Percentiles rank a stretch among this genome's conserved stretches.
These are phyloP conservation scores for Neotoma lepida DNA, from an alignment of 2,113 vertebrate genomes.

Conservation along the genomic window DNA sequence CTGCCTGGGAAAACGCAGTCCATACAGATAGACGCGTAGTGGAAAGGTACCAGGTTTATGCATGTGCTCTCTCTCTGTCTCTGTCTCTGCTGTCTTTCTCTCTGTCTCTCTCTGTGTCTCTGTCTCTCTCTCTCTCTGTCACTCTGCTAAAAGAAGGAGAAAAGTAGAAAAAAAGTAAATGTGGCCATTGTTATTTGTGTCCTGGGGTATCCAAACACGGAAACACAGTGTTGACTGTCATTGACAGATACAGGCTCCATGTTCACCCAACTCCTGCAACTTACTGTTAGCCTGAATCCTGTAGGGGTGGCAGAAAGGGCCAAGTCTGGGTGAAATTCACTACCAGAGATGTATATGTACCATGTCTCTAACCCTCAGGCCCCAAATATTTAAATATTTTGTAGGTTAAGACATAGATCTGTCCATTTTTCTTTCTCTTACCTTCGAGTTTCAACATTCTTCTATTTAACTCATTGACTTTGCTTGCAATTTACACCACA, in stretches of 20 bases:
- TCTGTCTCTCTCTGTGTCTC: conserved; percentile 57
- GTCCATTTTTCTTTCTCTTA: conserved; percentile 53
- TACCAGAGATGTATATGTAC: conserved; percentile 23
- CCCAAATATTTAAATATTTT: conserved; percentile 61
- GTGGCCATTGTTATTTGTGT: conserved; percentile 43
- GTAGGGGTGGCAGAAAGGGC: conserved; percentile 55
- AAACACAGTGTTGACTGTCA: conserved; percentile 70
- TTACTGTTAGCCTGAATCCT: conserved; percentile 27
- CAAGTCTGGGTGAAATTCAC: conserved; percentile 68
- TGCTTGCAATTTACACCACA: neutral
- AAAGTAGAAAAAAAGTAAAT: conserved; percentile 66
- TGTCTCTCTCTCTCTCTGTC: conserved; percentile 76
- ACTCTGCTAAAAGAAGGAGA: conserved; percentile 62
- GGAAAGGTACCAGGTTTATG: conserved; percentile 75
- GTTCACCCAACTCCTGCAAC: conserved; percentile 56
- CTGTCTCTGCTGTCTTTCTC: neutral
- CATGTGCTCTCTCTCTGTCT: conserved; percentile 68
- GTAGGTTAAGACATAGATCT: conserved; percentile 55
- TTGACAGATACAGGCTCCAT: conserved; percentile 63
- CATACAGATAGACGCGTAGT: conserved; percentile 53
- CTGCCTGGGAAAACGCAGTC: neutral
- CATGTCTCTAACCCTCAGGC: neutral
- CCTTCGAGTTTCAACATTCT: conserved; percentile 10
- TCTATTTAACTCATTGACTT: conserved; percentile 40
- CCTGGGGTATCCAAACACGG: conserved; percentile 75